Conservation (phyloP, 1,140 invertebrate genomes). For the Lineus longissimus region DNA sequence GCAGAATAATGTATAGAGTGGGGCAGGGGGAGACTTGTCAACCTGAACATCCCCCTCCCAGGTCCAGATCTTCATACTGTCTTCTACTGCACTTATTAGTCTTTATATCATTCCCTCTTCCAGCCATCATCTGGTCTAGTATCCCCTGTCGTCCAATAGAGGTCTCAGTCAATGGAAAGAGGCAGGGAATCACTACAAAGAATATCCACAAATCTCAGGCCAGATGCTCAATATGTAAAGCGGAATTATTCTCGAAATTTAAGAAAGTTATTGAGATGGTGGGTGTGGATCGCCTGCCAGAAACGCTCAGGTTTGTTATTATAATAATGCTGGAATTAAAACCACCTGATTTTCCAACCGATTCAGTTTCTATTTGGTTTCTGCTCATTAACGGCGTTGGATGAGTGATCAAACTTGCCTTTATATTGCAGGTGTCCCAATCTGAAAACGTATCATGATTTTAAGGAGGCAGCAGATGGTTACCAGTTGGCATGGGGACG, state of each 20-base stretch:
- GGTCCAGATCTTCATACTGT: not conserved
- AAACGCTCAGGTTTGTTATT: slow-evolving; percentile 11
- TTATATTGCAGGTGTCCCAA: not conserved
- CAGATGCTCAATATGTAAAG: slow-evolving; percentile 20
- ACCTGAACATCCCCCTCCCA: too few relatives aligned
- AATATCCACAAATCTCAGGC: slow-evolving; percentile 55
- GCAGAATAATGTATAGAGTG: too few relatives aligned
- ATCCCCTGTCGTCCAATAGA: slow-evolving; percentile 55
- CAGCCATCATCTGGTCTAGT: slow-evolving; percentile 23
- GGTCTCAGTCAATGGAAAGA: slow-evolving; percentile 73
- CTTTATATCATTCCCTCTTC: not conserved
- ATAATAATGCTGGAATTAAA: slow-evolving; percentile 11
- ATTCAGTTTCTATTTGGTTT: not conserved
- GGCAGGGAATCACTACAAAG: slow-evolving; percentile 77
- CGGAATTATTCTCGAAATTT: not conserved
- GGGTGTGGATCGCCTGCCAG: slow-evolving; percentile 15
- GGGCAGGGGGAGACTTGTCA: too few relatives aligned
- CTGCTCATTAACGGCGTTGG: not conserved
- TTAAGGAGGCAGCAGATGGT: slow-evolving; percentile 21
- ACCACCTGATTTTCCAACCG: slow-evolving; percentile 13
- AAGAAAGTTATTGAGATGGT: slow-evolving; percentile 12
- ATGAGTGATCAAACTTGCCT: not conserved
- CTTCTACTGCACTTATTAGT: not conserved
- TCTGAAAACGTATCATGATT: slow-evolving; percentile 22
- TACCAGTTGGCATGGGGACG: slow-evolving; percentile 26